A percentile compares a stretch with the other conserved stretches of the same genome.
These are phyloP conservation scores for Spialia ferax DNA, from an alignment of 2,888 invertebrate genomes.

Conservation along the genomic window DNA sequence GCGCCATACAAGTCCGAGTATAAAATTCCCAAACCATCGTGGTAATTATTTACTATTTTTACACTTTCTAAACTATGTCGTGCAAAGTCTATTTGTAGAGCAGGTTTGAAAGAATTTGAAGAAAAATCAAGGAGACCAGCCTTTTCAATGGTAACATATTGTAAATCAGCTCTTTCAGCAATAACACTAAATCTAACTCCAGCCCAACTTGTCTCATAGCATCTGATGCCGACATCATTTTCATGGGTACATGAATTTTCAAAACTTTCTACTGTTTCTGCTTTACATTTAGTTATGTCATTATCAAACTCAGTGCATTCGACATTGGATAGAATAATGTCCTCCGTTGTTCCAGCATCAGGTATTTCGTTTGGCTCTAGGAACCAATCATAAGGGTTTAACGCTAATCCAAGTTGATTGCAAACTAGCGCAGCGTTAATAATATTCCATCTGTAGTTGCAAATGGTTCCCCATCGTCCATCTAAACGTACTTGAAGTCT, in stretches of 20 bases:
- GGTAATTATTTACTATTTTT: slow-evolving; percentile 93
- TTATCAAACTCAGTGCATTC: slow-evolving; percentile 96
- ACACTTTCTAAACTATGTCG: slow-evolving; percentile 94
- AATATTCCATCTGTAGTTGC: slow-evolving; percentile 98
- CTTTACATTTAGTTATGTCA: slow-evolving; percentile 95
- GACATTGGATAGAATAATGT: slow-evolving; percentile 94
- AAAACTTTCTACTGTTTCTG: slow-evolving; percentile 92
- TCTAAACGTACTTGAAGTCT: slow-evolving; percentile 94
- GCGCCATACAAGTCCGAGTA: slow-evolving; percentile 97
- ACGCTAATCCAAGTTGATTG: slow-evolving; percentile 96
- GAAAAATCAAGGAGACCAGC: slow-evolving; percentile 98
- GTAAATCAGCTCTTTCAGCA: slow-evolving; percentile 94
- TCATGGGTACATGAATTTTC: slow-evolving; percentile 96
- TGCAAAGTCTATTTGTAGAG: slow-evolving; percentile 95
- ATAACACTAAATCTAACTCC: slow-evolving; percentile 96
- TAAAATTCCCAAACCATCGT: slow-evolving; percentile 97
- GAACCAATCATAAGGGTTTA: slow-evolving; percentile 97
- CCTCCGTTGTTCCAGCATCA: slow-evolving; percentile 91
- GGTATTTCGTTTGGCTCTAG: slow-evolving; percentile 94
- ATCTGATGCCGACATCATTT: slow-evolving; percentile 95
- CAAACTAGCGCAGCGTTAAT: slow-evolving; percentile 97
- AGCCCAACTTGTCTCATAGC: slow-evolving; percentile 97
- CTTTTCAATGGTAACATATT: slow-evolving; percentile 95
- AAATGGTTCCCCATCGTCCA: slow-evolving; percentile 98
- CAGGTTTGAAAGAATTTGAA: slow-evolving; percentile 95